phyloP scores from a whole-genome alignment of 1,140 invertebrate species.

The Hycleus cichorii region DNA sequence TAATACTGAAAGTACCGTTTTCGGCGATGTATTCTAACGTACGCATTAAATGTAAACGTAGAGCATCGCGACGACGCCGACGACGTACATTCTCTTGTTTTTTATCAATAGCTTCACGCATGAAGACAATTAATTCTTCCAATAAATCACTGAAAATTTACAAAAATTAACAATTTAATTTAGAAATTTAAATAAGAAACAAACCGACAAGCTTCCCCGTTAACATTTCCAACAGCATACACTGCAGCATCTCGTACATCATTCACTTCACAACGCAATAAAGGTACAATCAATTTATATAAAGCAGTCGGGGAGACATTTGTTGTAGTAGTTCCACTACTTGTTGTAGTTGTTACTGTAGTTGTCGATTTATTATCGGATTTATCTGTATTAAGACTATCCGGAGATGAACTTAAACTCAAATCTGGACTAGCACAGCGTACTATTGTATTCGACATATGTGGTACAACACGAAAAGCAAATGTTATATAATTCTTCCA shows the following conservation, averaged over 20 bases:
- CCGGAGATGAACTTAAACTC: constrained; percentile 75
- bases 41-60: constrained; percentile 85
- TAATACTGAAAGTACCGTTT: constrained; percentile 82
- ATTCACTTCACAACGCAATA: constrained; percentile 80
- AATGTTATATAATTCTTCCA: constrained; percentile 96
- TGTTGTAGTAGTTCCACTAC: constrained; percentile 34
- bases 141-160: constrained; percentile 72
- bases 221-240: constrained; percentile 87
- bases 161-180: constrained; percentile 2
- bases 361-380: constrained; percentile 54
- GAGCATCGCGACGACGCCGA: constrained; percentile 78
- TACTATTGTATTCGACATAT: constrained; percentile 71
- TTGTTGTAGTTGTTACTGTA: constrained; percentile 60
- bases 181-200: constrained; percentile 46
- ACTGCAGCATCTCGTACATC: constrained; percentile 92
- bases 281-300: constrained; percentile 85
- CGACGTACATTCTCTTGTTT: constrained; percentile 95
- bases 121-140: constrained; percentile 85
- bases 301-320: constrained; percentile 71
- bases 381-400: constrained; percentile 72
- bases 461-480: constrained; percentile 87
- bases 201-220: constrained; percentile 75
- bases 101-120: constrained; percentile 93
- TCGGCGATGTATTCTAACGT: constrained; percentile 89
- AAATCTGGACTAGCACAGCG: constrained; percentile 89